Evolutionary conservation across 1,140 invertebrate species (phyloP), one percentile per base, ranked within the genome.

Genomic region (Pantala flavescens): DNA sequence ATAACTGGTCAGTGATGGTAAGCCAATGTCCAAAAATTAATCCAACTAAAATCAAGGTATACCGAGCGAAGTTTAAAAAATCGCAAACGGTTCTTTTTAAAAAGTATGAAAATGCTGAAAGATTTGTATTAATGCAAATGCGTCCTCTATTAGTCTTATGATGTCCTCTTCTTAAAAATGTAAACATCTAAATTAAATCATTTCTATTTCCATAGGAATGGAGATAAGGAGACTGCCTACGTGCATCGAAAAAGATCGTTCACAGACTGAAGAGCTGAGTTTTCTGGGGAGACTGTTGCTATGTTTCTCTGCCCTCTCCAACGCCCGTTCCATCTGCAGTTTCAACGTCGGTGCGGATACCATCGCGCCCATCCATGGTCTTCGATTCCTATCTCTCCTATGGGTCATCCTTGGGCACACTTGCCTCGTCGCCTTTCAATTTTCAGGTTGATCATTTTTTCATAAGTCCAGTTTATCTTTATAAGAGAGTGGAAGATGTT

Each of bases 341-440:
- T 84, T 88, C 75, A 86, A 87, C 9, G 92, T 93, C 11, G 92
- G 92, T 5, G 86, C 88, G 9, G 92, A 94, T 78, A 93, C 91
- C 0, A 91, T 95, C 74, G 88, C 91, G 72, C 91, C 89, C 10
- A 87, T 95, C 43, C 93, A 95, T 78, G 93, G 93, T 0, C 83
- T 96, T 0, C 85, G 92, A 7, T 90, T 92, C 0, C 87, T 96
- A 55, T 94, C 93, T 77, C 96, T 96, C 93, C 89, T 89, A 10
- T 97, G 95, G 95, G 93, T 97, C 0, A 93, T 98, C 71, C 86
- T 96, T 1, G 95, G 94, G 0, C 95, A 98, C 81, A 93, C 93
- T 0, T 95, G 89, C 83, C 92, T 92, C 80, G 87, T 91, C 72
- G 88, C 89, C 0, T 94, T 93, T 81, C 80, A 81, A 78, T 74